A percentile compares a stretch with the other conserved stretches of the same genome.
Evolutionary conservation across 2,113 vertebrate genomes (phyloP).

Genomic region (Ciconia boyciana): DNA sequence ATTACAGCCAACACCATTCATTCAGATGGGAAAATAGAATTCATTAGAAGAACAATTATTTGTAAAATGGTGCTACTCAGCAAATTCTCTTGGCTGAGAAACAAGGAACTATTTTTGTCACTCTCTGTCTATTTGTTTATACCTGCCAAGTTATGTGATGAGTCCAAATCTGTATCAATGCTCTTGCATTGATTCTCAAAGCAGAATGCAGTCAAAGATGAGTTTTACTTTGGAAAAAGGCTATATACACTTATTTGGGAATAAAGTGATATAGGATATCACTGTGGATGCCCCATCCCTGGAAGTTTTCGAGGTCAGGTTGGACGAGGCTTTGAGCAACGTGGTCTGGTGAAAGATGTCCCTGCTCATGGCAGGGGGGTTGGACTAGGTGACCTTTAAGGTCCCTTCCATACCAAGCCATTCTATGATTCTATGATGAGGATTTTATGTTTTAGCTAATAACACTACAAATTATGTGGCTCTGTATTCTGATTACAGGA

Average conservation of each 20-base stretch:
- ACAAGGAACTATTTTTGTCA: background rate
- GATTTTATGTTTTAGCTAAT: background rate
- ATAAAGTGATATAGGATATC: background rate
- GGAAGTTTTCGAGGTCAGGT: background rate
- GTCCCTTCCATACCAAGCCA: background rate
- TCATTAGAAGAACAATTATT: background rate
- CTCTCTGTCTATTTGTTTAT: background rate
- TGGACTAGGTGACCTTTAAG: background rate
- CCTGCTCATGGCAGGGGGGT: background rate
- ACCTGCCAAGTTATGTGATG: background rate
- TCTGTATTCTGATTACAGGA: background rate
- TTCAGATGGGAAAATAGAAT: background rate
- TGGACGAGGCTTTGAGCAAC: background rate
- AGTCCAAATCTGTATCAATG: background rate
- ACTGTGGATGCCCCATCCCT: background rate
- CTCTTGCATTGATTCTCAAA: background rate
- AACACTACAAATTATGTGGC: background rate
- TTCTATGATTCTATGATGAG: background rate
- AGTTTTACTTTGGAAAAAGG: background rate
- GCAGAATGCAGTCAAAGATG: background rate
- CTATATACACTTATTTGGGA: background rate
- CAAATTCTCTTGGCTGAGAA: background rate
- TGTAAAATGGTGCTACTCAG: background rate
- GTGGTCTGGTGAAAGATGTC: background rate
- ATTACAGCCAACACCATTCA: background rate